Conservation (phyloP, 2,113 vertebrate species). For the Chauna torquata region DNA sequence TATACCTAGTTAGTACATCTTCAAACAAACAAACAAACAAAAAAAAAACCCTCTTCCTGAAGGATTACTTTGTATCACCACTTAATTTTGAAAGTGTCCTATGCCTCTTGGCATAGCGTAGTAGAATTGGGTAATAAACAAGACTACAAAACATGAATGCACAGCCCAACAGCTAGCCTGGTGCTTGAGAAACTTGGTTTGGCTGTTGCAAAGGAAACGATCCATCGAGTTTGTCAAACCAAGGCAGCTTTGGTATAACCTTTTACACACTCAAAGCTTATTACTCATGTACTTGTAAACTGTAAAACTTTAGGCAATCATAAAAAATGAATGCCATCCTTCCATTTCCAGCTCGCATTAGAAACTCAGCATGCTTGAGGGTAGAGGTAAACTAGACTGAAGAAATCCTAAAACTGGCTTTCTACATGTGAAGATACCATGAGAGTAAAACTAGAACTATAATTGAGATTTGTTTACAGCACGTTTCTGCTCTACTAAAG, state of each 20-base stretch:
- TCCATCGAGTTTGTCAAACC: not conserved
- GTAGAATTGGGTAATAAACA: not conserved
- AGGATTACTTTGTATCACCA: not conserved
- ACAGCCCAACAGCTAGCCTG: not conserved
- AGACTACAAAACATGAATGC: not conserved
- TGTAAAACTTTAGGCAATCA: not conserved
- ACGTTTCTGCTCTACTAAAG: not conserved
- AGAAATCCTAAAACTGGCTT: not conserved
- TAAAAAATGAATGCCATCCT: not conserved
- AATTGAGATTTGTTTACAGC: not conserved
- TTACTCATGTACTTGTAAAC: not conserved
- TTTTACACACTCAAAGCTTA: not conserved
- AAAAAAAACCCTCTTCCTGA: not conserved
- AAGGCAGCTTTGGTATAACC: not conserved
- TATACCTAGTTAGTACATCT: not conserved
- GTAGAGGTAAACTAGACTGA: not conserved
- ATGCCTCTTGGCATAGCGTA: not conserved
- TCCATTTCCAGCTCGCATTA: not conserved
- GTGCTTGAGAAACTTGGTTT: not conserved
- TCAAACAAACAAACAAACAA: not conserved
- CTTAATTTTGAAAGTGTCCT: not conserved
- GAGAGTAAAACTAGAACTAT: not conserved
- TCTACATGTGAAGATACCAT: not conserved
- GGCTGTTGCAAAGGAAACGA: not conserved
- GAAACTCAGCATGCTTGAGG: not conserved